Evolutionary conservation across 92 coral and sea anemone genomes (phyloP), one percentile per base, ranked within the genome.

Genomic region (Palythoa heliodiscus): DNA sequence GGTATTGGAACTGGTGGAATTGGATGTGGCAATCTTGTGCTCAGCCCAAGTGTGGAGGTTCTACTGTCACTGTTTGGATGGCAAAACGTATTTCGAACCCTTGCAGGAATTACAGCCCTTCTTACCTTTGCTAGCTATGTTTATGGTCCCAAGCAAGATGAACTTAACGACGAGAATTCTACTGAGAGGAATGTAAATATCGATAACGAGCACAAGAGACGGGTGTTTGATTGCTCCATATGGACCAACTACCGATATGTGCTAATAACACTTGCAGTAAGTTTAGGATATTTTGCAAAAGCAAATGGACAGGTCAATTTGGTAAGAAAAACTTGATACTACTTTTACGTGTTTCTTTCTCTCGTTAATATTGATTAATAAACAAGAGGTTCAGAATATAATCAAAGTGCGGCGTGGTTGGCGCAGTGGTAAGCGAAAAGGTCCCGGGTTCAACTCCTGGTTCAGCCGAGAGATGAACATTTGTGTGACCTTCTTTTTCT

Each of bases 271-370:
- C 40, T 67, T 12, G 61, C 58, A 20, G 25, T 47, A 66, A 22
- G 37, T 7, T 50, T 80, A 40, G 53, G 74, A 67, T 80, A 80
- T 67, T 22, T 80, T 66, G 73, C 74, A 12, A 80, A 80, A 50
- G 84, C 74, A 66, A 23, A 66, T 47, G 84, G 84, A 16, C 84
- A 80, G 47, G 74, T 80, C 39, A 80, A 80, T 13, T 80, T 80
- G 84, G 84, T 80, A 66, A 80, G 84, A 67, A 63, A 35, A n/a
- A 63, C 29, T 19, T 63, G 35, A 7, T n/a, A 6, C 22, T 63
- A 24, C 5, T 63, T 43, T 3, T 43, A 43, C 9, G 50, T 43
- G 7, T 29, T 29, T 43, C 0, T 43, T 43, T 0, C 35, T 29
- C 35, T 29, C 35, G 1, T 29, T 29, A 29, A 29, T 29, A 29